Evolutionary conservation across 2,113 vertebrate genomes (phyloP).

Genomic region (Rhinoderma darwinii): DNA sequence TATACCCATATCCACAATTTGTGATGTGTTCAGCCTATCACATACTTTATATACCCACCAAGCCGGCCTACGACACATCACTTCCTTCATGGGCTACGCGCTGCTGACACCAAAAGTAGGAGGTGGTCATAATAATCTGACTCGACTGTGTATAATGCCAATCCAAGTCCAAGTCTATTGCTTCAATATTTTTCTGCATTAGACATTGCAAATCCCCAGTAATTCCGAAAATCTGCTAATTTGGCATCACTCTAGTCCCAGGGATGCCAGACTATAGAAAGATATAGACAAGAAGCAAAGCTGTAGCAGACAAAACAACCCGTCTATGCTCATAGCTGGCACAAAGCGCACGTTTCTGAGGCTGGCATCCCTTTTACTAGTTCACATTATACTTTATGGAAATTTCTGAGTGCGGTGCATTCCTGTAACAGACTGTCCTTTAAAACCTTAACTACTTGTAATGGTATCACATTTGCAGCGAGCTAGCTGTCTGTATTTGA

Average conservation of each 20-base stretch:
- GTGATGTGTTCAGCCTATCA: too few relatives aligned
- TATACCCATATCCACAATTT: too few relatives aligned
- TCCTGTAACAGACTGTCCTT: slow-evolving; percentile 18
- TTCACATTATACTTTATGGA: not conserved
- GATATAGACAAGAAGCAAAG: not conserved
- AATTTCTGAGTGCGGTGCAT: not conserved
- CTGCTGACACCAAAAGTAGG: too few relatives aligned
- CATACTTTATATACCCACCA: too few relatives aligned
- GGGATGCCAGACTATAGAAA: not conserved
- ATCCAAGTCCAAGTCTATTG: not conserved
- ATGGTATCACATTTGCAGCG: not conserved
- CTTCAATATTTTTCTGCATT: not conserved
- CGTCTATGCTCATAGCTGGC: not conserved
- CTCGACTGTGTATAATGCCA: too few relatives aligned
- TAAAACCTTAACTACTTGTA: not conserved
- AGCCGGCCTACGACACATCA: too few relatives aligned
- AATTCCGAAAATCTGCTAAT: not conserved
- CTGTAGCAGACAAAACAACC: not conserved
- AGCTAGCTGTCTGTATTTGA: not conserved
- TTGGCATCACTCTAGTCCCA: not conserved
- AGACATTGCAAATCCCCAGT: too few relatives aligned
- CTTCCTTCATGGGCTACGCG: too few relatives aligned
- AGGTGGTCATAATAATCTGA: too few relatives aligned
- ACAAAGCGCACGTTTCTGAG: not conserved
- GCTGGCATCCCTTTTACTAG: not conserved